Conservation (phyloP, 2,113 vertebrate species). For the Atlantisia rogersi region DNA sequence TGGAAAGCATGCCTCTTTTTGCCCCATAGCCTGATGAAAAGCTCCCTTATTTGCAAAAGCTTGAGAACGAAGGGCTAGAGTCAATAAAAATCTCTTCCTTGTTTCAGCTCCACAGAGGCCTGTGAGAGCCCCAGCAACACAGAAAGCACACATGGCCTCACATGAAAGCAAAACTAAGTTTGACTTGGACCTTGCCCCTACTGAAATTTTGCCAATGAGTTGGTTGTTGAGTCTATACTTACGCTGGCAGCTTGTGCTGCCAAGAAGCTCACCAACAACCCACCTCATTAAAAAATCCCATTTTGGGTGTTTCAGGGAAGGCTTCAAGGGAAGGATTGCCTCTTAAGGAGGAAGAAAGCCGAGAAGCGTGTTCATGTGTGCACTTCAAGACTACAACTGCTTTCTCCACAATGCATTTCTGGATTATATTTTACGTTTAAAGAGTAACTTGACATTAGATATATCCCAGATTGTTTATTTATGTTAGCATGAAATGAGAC, state of each 20-base stretch:
- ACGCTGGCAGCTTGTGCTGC: not conserved
- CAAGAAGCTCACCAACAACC: not conserved
- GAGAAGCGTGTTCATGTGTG: not conserved
- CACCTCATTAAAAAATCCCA: not conserved
- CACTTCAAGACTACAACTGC: not conserved
- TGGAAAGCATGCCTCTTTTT: fast-evolving
- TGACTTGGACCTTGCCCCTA: not conserved
- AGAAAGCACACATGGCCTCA: not conserved
- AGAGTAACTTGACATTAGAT: slow-evolving; percentile 3
- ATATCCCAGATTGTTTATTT: not conserved
- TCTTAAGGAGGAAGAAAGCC: not conserved
- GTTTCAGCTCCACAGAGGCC: not conserved
- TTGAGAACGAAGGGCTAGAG: not conserved
- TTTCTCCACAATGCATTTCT: not conserved
- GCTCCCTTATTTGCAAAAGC: not conserved
- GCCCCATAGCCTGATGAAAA: not conserved
- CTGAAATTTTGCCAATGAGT: not conserved
- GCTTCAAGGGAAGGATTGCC: not conserved
- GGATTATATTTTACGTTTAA: not conserved
- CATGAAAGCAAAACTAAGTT: not conserved
- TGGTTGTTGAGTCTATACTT: not conserved
- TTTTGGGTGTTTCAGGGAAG: not conserved
- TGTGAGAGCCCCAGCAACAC: not conserved
- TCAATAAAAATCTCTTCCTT: slow-evolving; percentile 6
- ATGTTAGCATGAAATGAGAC: not conserved